Percentiles rank a stretch among this genome's conserved stretches.
These are phyloP conservation scores for Melanotaenia duboulayi DNA, from an alignment of 2,113 vertebrate genomes.

Conservation along the genomic window DNA sequence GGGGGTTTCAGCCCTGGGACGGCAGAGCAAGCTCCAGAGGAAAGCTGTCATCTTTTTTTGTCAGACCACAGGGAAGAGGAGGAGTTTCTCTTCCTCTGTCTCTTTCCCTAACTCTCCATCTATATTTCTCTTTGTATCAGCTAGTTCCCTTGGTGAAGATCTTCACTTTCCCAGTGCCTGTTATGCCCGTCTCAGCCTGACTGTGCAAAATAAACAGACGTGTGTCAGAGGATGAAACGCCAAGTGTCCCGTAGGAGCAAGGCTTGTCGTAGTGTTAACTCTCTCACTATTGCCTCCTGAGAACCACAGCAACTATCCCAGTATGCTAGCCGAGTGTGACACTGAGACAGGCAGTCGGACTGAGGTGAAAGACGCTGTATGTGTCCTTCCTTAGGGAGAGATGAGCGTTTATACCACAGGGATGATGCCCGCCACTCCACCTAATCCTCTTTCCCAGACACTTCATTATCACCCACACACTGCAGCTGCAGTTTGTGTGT, in stretches of 20 bases:
- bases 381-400: slow-evolving; percentile 71
- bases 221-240: slow-evolving; percentile 68
- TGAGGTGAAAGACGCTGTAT: slow-evolving; percentile 63
- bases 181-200: slow-evolving; percentile 64
- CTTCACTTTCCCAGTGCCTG: slow-evolving; percentile 69
- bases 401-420: slow-evolving; percentile 70
- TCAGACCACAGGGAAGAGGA: slow-evolving; percentile 71
- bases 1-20: slow-evolving; percentile 66
- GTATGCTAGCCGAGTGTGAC: slow-evolving; percentile 63
- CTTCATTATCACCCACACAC: slow-evolving; percentile 77
- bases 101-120: slow-evolving; percentile 37
- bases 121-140: slow-evolving; percentile 57
- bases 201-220: slow-evolving; percentile 73
- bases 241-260: slow-evolving; percentile 56
- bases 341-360: slow-evolving; percentile 56
- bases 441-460: slow-evolving; percentile 80
- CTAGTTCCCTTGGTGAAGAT: slow-evolving; percentile 77
- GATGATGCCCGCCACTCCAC: slow-evolving; percentile 73
- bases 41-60: slow-evolving; percentile 79
- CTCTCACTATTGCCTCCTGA: slow-evolving; percentile 60
- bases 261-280: slow-evolving; percentile 42
- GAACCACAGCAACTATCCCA: slow-evolving; percentile 60
- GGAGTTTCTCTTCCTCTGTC: slow-evolving; percentile 46
- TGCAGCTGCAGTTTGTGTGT: slow-evolving; percentile 62
- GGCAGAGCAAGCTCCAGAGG: slow-evolving; percentile 73